Percentiles rank a stretch among this genome's conserved stretches.
Evolutionary conservation across 2,797 vertebrate genomes (phyloP).

Genomic region (Anabas testudineus): DNA sequence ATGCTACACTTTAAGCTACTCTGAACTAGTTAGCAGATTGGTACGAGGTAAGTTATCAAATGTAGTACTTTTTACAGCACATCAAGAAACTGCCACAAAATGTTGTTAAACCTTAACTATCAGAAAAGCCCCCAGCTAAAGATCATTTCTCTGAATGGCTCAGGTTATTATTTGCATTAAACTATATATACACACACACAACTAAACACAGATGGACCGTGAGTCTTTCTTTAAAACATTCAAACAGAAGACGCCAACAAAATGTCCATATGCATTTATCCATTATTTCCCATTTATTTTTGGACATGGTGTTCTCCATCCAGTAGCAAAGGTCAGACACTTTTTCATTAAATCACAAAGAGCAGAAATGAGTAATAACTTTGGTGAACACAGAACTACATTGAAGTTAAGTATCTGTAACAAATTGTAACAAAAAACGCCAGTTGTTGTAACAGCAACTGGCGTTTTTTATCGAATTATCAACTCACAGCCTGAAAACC

Average conservation of each 20-base stretch:
- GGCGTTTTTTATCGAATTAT: neutral
- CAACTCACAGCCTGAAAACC: constrained; percentile 26
- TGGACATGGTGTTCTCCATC: constrained; percentile 56
- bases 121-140: neutral
- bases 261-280: constrained; percentile 63
- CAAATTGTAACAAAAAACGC: constrained; percentile 25
- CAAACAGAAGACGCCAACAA: constrained; percentile 75
- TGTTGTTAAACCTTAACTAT: neutral
- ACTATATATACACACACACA: too few relatives aligned
- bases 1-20: neutral
- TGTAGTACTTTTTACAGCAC: neutral
- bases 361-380: constrained; percentile 41
- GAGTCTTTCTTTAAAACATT: constrained; percentile 19
- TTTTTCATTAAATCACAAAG: constrained; percentile 38
- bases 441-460: constrained; percentile 4
- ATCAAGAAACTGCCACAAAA: neutral
- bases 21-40: neutral
- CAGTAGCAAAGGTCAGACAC: constrained; percentile 53
- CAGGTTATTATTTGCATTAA: too few relatives aligned
- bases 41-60: neutral
- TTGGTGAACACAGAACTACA: constrained; percentile 33
- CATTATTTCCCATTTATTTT: constrained; percentile 75
- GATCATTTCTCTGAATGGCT: neutral
- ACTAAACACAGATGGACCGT: constrained; percentile 4
- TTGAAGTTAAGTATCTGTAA: constrained; percentile 18